Base-by-base conservation (phyloP, 1,140 invertebrate genomes). In the Scaptomyza pallida region DNA sequence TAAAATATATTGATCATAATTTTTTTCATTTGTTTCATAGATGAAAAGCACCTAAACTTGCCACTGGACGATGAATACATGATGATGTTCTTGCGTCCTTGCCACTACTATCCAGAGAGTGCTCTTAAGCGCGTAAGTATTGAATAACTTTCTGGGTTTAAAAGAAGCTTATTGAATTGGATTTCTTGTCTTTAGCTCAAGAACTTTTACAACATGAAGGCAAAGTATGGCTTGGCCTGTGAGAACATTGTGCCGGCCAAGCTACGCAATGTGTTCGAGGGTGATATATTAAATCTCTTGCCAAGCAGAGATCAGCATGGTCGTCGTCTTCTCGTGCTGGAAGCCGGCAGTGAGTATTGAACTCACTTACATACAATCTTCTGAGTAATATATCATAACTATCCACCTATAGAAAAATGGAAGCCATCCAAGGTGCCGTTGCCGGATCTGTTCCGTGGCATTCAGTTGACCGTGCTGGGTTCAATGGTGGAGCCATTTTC, bases 61-160 rank as follows among this genome's bases (percentile, higher is more conserved):
- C 92, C 92, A 30, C 92, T 93, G 43, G 94, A 94, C 60, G 94
- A 95, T 75, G 94, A 94, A 2, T 93, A 94, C 33, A 91, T 95
- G 12, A 91, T 93, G 50, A 94, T 94, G 45, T 95, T 95, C 75
- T 86, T 95, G 10, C 92, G 95, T 43, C 94, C 94, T 37, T 94
- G 93, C 67, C 95, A 95, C 89, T 95, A 93, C 73, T 95, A 95
- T 79, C 92, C 94, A 1, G 92, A 95, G 19, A 94, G 94, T 83
- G 94, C 94, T 0, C 92, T 93, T 40, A 93, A 93, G 57, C 80
- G 95, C 76, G 93, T 94, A 82, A 93, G 92, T 91, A 19, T n/a
- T 12, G 3, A n/a, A 3, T n/a, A 4, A 37, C 33, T 2, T 5
- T n/a, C 2, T 12, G 8, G 0, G 4, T 5, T 12, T 12, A 12